Conservation (phyloP, 2,888 invertebrate species). For the Philaethria dido region DNA sequence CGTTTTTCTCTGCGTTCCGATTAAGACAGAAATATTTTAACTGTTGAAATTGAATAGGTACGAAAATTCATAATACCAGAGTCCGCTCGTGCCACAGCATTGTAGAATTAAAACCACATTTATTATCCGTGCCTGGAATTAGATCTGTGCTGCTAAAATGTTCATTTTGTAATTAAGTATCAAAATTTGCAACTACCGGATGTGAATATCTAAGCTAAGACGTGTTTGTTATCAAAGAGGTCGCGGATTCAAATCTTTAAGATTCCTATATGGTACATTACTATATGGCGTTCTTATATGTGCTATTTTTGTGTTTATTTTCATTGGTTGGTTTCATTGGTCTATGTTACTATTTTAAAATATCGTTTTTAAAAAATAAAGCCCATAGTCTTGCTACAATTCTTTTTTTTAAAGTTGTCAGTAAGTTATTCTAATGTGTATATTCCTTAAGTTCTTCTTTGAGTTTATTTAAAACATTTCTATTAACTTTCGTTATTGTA, state of each 20-base stretch:
- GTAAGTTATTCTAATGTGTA: no score
- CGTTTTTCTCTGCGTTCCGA: slow-evolving; percentile 17
- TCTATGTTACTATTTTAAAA: no score
- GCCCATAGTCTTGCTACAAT: no score
- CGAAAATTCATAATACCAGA: slow-evolving; percentile 67
- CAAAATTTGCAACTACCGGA: not conserved
- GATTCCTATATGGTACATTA: no score
- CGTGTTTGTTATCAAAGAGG: not conserved
- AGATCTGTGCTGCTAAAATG: slow-evolving; percentile 70
- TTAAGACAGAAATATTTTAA: slow-evolving; percentile 35
- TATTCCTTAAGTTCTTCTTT: no score
- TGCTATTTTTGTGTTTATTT: no score
- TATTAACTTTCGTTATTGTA: not conserved
- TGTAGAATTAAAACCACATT: slow-evolving; percentile 80
- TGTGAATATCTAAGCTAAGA: not conserved
- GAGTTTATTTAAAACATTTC: no score
- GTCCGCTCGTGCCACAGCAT: slow-evolving; percentile 71
- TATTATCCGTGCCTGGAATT: slow-evolving; percentile 72
- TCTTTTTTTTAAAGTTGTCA: no score
- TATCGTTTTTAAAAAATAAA: no score
- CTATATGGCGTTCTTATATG: no score
- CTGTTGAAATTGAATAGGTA: slow-evolving; percentile 35
- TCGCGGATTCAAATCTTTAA: no score
- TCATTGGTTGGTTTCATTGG: no score
- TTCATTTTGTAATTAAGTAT: slow-evolving; percentile 48